Evolutionary conservation across 2,797 vertebrate species (phyloP).

Genomic region (Cyprinodon diabolis): DNA sequence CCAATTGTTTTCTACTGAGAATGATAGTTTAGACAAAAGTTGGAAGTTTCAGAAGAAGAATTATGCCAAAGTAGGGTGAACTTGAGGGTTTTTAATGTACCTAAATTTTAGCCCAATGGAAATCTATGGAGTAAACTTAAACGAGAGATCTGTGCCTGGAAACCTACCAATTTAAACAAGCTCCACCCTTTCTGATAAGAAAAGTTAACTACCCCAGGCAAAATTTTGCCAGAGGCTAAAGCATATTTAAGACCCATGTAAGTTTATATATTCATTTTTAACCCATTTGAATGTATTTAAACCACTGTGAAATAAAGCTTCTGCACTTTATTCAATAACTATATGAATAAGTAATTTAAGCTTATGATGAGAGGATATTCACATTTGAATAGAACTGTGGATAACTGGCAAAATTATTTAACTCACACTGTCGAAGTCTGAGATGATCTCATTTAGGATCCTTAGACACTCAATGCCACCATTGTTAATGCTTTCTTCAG

Average conservation of each 20-base stretch:
- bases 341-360: not conserved
- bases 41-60: not conserved
- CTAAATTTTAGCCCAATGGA: not conserved
- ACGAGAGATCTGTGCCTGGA: not conserved
- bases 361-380: not conserved
- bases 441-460: conserved; percentile 98
- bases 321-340: not conserved
- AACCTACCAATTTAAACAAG: not conserved
- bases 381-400: not conserved
- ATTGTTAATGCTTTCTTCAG: conserved; percentile 95
- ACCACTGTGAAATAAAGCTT: not conserved
- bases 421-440: conserved; percentile 94
- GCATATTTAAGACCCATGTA: not conserved
- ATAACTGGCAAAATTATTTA: not conserved
- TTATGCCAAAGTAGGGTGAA: not conserved
- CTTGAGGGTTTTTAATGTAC: not conserved
- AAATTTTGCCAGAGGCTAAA: not conserved
- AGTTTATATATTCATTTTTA: not conserved
- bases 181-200: not conserved
- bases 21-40: not conserved
- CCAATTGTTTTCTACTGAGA: not conserved
- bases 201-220: not conserved
- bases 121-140: not conserved
- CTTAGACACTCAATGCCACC: conserved; percentile 95
- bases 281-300: not conserved